Percentiles rank a stretch among this genome's conserved stretches.
Evolutionary conservation across 2,888 invertebrate species (phyloP).

Genomic region (Leuctra nigra): DNA sequence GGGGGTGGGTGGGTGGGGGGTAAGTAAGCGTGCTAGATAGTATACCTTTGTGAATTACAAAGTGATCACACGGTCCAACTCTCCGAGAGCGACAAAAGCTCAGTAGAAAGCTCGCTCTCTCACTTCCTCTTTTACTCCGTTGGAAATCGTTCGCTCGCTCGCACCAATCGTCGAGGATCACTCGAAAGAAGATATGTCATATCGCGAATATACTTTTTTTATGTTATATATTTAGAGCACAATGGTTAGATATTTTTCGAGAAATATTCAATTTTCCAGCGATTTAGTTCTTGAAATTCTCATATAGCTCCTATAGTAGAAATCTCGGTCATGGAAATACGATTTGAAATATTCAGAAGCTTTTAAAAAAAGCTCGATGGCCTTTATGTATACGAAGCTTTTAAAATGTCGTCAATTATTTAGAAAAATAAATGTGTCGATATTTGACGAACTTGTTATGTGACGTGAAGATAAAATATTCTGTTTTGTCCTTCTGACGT

Average conservation of each 20-base stretch:
- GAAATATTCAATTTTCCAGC: constrained; percentile 14
- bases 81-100: not conserved
- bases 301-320: not conserved
- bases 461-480: no score
- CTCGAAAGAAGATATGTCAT: constrained; percentile 1
- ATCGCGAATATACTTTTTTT: constrained; percentile 5
- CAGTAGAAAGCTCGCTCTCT: not conserved
- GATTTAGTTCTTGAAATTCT: constrained; percentile 1
- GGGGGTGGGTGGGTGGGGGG: not conserved
- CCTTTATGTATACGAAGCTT: no score
- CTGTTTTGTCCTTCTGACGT: no score
- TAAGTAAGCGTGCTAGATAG: constrained; percentile 7
- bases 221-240: no score
- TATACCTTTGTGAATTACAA: constrained; percentile 8
- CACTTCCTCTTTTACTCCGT: no score
- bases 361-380: no score
- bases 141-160: no score
- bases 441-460: no score
- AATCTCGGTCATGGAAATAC: not conserved
- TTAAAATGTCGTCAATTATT: no score
- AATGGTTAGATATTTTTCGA: not conserved
- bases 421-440: no score
- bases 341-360: no score
- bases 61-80: constrained; percentile 4
- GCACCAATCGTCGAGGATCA: not conserved